Conservation (phyloP, 1,140 invertebrate genomes). For the Cyclargus thomasi region DNA sequence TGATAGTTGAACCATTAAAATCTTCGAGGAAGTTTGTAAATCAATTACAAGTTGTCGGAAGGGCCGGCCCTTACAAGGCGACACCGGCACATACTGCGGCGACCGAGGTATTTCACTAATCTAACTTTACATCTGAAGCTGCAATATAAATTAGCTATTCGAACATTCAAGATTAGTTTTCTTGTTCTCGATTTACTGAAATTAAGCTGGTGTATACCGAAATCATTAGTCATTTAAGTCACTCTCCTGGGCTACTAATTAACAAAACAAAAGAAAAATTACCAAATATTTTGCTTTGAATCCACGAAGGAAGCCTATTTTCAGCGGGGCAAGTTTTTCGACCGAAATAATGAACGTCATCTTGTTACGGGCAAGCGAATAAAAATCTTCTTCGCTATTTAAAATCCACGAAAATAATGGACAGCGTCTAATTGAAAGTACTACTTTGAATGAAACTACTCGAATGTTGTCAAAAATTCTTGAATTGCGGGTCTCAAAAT, state of each 20-base stretch:
- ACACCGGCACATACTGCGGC: slow-evolving; percentile 28
- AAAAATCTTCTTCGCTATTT: neutral
- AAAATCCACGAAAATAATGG: slow-evolving; percentile 1
- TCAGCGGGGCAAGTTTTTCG: neutral
- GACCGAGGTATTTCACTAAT: slow-evolving; percentile 41
- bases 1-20: slow-evolving; percentile 33
- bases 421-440: slow-evolving; percentile 1
- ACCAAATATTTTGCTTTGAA: neutral
- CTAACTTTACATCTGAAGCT: slow-evolving; percentile 35
- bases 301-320: neutral
- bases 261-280: neutral
- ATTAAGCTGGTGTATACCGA: neutral
- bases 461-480: slow-evolving; percentile 36
- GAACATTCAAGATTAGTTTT: neutral
- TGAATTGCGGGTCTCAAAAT: slow-evolving; percentile 22
- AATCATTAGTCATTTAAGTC: neutral
- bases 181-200: neutral
- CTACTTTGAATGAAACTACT: neutral
- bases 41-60: slow-evolving; percentile 43
- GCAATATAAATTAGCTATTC: neutral
- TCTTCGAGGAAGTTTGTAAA: slow-evolving; percentile 36
- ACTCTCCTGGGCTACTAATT: neutral
- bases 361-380: neutral
- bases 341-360: neutral
- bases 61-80: slow-evolving; percentile 29